phyloP scores from a whole-genome alignment of 1,140 invertebrate genomes.

The Colletes latitarsis region DNA sequence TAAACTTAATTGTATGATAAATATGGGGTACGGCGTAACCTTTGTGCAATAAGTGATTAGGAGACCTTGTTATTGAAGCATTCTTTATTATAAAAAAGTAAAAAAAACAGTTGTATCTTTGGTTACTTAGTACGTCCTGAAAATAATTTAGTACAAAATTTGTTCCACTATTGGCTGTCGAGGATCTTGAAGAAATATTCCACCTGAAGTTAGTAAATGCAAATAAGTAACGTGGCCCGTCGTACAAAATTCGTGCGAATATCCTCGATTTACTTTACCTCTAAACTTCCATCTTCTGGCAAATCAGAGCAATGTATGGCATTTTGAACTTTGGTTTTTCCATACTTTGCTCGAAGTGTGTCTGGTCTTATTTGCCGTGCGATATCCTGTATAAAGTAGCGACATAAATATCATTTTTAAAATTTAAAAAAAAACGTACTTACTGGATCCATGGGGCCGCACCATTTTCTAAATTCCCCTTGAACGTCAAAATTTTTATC shows the following conservation, averaged over 20 bases:
- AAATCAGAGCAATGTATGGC: slow-evolving; percentile 97
- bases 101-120: not conserved
- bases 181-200: slow-evolving; percentile 91
- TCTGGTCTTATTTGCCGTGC: slow-evolving; percentile 91
- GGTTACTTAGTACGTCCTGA: not conserved
- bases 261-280: slow-evolving; percentile 80
- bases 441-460: slow-evolving; percentile 94
- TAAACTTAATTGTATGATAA: not conserved
- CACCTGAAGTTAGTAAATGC: slow-evolving; percentile 73
- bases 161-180: slow-evolving; percentile 55
- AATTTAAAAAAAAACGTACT: slow-evolving; percentile 67
- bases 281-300: slow-evolving; percentile 91
- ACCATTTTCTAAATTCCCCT: slow-evolving; percentile 90
- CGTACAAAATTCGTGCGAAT: slow-evolving; percentile 1
- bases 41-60: not conserved
- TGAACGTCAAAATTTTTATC: slow-evolving; percentile 84
- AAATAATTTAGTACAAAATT: not conserved
- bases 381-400: slow-evolving; percentile 86
- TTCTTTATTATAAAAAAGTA: slow-evolving; percentile 28
- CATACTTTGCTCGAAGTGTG: slow-evolving; percentile 92
- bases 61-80: not conserved
- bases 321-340: slow-evolving; percentile 91
- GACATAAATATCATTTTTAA: slow-evolving; percentile 25
- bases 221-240: not conserved
- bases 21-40: not conserved